Base-by-base conservation (phyloP, 2,888 invertebrate species). In the Cephalotes varians region DNA sequence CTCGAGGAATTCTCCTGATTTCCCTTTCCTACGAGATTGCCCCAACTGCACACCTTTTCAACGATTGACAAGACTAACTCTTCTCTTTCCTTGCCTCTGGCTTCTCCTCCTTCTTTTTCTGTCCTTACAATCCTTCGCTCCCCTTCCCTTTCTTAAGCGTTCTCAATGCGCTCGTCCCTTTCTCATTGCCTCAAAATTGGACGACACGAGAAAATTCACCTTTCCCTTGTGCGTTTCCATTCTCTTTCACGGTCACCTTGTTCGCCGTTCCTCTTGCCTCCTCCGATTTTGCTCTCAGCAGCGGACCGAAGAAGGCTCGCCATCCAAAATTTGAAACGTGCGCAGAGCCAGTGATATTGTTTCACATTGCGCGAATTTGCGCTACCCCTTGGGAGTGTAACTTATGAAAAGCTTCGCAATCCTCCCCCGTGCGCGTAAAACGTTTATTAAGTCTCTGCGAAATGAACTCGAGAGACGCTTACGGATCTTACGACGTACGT, bases 1-100 rank as follows among this genome's bases (percentile, higher is more conserved):
- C 84, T 88, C 85, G 74, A 83, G 82, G 83, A 88, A 85, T 87
- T 84, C 89, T 83, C 88, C 89, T 89, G 91, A 93, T 92, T 93
- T 91, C 91, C 90, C 88, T 88, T 89, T 88, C 88, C 87, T 89
- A 85, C 83, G 87, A 91, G 90, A 93, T 92, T 90, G 90, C 89
- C 86, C 87, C 85, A 83, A 80, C 85, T 83, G 86, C 86, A 76
- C 90, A 82, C 83, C 90, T 90, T 84, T 86, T 76, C 87, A 86
- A 85, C 90, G 88, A 92, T 92, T 92, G 92, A 91, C 92, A 90
- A 79, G 89, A 86, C 44, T 88, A 86, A 86, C 87, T 81, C 74
- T 72, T 83, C 81, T 64, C 65, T 58, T 47, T 49, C 49, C 49
- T 28, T 47, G 18, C 72, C 44, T 56, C 37, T 10, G 18, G 21